A percentile compares a stretch with the other conserved stretches of the same genome.
phyloP scores from a whole-genome alignment of 2,113 vertebrate species.

The Trichomycterus rosablanca region DNA sequence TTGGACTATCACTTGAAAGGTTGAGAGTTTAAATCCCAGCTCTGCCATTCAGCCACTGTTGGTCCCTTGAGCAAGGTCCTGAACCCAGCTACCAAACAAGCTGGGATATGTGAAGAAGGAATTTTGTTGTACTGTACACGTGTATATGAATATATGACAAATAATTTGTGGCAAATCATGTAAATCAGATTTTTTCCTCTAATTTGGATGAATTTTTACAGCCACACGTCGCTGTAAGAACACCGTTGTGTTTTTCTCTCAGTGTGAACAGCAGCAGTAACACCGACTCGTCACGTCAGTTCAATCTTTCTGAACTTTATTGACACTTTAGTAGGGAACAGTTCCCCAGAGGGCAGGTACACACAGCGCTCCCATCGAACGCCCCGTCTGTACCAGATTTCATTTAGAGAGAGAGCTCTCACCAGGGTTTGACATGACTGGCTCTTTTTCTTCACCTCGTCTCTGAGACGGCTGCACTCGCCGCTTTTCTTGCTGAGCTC shows the following conservation, averaged over 20 bases:
- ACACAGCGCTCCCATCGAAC: background rate
- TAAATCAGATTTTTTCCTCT: no score
- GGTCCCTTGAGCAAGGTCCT: no score
- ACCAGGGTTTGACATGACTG: constrained; percentile 79
- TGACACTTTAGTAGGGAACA: constrained; percentile 15
- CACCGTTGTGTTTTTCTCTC: background rate
- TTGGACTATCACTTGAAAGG: no score
- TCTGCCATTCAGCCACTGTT: no score
- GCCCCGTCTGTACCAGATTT: constrained; percentile 5
- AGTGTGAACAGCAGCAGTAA: no score
- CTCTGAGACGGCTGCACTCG: constrained; percentile 66
- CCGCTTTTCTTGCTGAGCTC: constrained; percentile 68
- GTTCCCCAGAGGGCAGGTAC: background rate
- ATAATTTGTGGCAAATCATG: no score
- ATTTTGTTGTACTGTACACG: no score
- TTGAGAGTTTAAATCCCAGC: no score
- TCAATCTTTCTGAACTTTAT: constrained; percentile 17
- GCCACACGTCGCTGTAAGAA: background rate
- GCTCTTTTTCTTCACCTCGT: constrained; percentile 72
- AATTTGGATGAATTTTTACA: no score
- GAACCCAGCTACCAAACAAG: no score
- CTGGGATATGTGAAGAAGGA: no score
- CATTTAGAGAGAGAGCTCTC: constrained; percentile 50
- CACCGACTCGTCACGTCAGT: constrained; percentile 8
- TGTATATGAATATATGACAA: no score